Conservation (phyloP, 2,888 invertebrate genomes). For the Sabatieria punctata region DNA sequence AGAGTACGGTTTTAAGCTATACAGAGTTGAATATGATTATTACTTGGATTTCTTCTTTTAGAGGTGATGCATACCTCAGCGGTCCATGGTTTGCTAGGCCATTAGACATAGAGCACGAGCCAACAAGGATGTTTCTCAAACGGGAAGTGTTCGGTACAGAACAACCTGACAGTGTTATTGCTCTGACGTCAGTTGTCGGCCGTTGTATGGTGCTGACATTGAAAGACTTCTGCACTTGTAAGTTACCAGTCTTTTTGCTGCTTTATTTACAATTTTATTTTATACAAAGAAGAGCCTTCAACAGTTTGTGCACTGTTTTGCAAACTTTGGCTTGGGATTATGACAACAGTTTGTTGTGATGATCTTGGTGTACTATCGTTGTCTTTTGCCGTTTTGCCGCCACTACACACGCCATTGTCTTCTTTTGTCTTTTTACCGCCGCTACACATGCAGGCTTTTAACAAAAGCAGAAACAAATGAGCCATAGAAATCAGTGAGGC, state of each 20-base stretch:
- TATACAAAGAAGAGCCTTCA: too few species aligned
- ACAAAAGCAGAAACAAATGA: too few species aligned
- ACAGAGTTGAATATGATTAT: background rate
- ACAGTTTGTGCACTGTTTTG: too few species aligned
- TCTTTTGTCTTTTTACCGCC: background rate
- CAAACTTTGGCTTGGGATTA: too few species aligned
- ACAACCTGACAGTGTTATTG: conserved; percentile 62
- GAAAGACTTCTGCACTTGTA: conserved; percentile 68
- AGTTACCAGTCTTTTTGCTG: too few species aligned
- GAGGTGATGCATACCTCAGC: conserved; percentile 73
- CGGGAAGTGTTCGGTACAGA: conserved; percentile 67
- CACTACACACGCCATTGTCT: background rate
- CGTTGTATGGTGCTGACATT: conserved; percentile 76
- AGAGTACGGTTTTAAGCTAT: conserved; percentile 47
- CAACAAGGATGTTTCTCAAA: conserved; percentile 55
- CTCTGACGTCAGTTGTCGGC: conserved; percentile 71
- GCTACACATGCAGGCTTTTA: too few species aligned
- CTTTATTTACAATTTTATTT: too few species aligned
- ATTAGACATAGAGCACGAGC: conserved; percentile 56
- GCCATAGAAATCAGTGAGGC: too few species aligned
- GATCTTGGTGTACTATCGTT: too few species aligned
- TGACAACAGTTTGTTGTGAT: too few species aligned
- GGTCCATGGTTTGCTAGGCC: conserved; percentile 85
- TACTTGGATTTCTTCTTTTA: conserved; percentile 34
- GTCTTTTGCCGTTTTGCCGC: background rate